Evolutionary conservation across 1,140 invertebrate species (phyloP).

Genomic region (Zaprionus ghesquierei): DNA sequence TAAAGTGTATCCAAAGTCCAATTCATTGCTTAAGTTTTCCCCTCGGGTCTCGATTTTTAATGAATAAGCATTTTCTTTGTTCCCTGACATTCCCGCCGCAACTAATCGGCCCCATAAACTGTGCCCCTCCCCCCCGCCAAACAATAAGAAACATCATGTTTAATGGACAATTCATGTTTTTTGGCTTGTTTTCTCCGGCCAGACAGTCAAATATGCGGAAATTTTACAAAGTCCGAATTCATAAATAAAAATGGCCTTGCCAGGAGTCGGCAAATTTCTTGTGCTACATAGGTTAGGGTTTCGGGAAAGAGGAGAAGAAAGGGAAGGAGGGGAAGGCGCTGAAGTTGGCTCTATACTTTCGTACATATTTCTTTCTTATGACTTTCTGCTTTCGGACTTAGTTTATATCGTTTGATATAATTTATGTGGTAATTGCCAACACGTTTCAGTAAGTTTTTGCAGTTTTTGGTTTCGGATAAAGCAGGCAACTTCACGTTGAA

Average conservation of each 20-base stretch:
- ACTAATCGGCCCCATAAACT: slow-evolving; percentile 35
- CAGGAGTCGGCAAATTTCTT: neutral
- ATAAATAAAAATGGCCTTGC: slow-evolving; percentile 27
- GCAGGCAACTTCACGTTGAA: neutral
- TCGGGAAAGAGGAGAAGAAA: too few species aligned
- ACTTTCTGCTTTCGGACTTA: neutral
- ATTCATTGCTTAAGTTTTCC: slow-evolving; percentile 51
- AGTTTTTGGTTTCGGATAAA: neutral
- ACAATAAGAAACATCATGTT: slow-evolving; percentile 26
- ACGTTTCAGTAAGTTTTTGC: neutral
- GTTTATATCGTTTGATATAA: slow-evolving; percentile 1
- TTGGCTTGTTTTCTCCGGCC: neutral
- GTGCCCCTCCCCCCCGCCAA: too few species aligned
- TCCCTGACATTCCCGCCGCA: neutral
- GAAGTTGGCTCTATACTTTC: neutral
- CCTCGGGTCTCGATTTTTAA: slow-evolving; percentile 31
- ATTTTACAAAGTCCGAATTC: slow-evolving; percentile 16
- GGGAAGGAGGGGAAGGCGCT: neutral
- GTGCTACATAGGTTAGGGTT: neutral
- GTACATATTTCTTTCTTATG: slow-evolving; percentile 1
- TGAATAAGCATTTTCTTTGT: slow-evolving; percentile 52
- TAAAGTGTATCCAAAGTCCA: slow-evolving; percentile 32
- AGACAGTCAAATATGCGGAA: slow-evolving; percentile 22
- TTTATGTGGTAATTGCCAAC: neutral
- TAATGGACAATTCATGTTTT: slow-evolving; percentile 52